Base-by-base conservation (phyloP, 2,113 vertebrate species). In the Cacatua alba region DNA sequence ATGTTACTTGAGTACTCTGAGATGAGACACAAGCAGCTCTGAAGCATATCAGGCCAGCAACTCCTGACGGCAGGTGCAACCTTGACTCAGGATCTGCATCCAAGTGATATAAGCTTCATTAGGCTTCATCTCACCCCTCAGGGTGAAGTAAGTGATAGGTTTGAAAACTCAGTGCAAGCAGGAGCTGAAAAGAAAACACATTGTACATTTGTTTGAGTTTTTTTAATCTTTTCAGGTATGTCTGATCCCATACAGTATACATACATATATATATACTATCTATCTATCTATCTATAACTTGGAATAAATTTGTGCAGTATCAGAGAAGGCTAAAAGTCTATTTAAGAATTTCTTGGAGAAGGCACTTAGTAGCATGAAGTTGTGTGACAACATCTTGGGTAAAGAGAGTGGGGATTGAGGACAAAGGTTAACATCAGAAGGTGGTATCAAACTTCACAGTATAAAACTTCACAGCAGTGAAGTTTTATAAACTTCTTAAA, bases 391-490 rank as follows among this genome's bases (percentile, higher is more conserved):
- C 39, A 41, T 41, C 96, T 95, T 62, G 92, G 63, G 64, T 94
- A 97, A 97, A 94, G 92, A 79, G 86, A 92, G 86, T 55, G 57
- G 82, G 49, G 95, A 92, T 72, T 70, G 52, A 88, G 76, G 76
- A 81, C 78, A 85, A 96, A 93, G 88, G 94, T 97, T 97, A 95
- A 89, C 97, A 97, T 94, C 84, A 94, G 90, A 86, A 81, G 76
- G 71, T 51, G 60, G 60, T 17, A 55, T 28, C 68, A 57, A 57
- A n/a, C 33, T 33, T 55, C 31, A n/a, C 55, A 57, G 80, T 93
- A 89, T 95, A 95, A 94, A 96, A 97, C 97, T 97, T 97, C 97
- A 97, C 94, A 97, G 90, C 80, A 96, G 70, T 39, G 52, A 55
- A 55, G 53, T 57, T n/a, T 57, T 57, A 14, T 13, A 7, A 57